Conservation (phyloP, 2,797 vertebrate species). For the Hydrocynus forskahlii region DNA sequence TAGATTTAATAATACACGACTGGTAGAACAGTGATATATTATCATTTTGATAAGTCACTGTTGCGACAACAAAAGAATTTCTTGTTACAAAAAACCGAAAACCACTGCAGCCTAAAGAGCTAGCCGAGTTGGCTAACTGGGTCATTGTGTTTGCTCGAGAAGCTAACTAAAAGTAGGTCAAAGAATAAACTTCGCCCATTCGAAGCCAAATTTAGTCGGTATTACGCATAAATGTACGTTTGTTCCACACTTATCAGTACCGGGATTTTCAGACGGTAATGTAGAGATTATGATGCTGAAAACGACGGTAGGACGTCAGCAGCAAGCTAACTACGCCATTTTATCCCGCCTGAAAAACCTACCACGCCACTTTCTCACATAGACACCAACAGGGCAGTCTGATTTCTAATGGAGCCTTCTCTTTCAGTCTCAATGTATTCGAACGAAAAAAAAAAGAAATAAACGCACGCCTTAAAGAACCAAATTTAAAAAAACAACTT, state of each 20-base stretch:
- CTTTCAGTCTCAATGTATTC: not conserved
- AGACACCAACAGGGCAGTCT: not conserved
- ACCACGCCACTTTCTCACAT: not conserved
- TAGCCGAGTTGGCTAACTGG: not conserved
- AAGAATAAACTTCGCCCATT: constrained; percentile 3
- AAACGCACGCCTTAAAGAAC: not conserved
- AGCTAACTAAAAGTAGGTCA: constrained; percentile 19
- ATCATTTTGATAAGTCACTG: no score
- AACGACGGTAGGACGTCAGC: not conserved
- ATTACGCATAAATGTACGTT: no score
- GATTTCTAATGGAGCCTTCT: no score
- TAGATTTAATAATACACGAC: no score
- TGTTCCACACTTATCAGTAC: no score
- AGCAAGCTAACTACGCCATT: constrained; percentile 36
- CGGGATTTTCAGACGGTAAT: no score
- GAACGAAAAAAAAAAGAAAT: not conserved
- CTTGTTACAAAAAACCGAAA: not conserved
- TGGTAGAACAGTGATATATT: no score
- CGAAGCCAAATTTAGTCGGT: no score
- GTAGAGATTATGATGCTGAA: not conserved
- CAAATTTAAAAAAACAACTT: not conserved
- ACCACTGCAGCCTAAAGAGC: not conserved
- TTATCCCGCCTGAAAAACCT: constrained; percentile 11
- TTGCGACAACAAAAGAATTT: not conserved
- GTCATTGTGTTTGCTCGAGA: not conserved